phyloP scores from a whole-genome alignment of 2,888 invertebrate genomes.

The Entomobrya proxima region DNA sequence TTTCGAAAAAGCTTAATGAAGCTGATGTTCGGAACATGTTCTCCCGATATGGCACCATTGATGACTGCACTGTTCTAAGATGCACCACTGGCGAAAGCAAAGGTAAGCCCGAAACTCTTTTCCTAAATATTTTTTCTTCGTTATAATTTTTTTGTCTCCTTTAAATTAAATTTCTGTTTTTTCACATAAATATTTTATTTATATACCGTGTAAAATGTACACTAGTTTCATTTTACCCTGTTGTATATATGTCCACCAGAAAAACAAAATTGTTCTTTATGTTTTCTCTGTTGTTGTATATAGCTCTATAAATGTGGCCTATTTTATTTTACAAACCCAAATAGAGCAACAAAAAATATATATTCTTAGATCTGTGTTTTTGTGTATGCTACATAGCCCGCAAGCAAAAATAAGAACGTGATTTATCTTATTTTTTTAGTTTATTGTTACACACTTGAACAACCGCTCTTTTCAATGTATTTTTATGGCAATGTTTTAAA shows the following conservation, averaged over 20 bases:
- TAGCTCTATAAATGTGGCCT: constrained; percentile 41
- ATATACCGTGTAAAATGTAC: neutral
- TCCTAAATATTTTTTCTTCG: neutral
- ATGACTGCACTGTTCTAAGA: constrained; percentile 98
- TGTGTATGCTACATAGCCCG: constrained; percentile 52
- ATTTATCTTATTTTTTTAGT: neutral
- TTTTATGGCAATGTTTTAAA: neutral
- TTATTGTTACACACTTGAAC: constrained; percentile 1
- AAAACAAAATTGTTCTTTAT: neutral
- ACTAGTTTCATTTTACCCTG: neutral
- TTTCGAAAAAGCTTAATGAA: constrained; percentile 96
- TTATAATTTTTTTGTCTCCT: neutral
- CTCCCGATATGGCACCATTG: constrained; percentile 91
- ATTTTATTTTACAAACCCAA: neutral
- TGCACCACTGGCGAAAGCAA: constrained; percentile 94
- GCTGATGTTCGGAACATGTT: constrained; percentile 96
- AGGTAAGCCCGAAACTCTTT: neutral
- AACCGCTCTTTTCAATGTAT: neutral
- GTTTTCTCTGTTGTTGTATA: constrained; percentile 18
- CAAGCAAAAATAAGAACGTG: constrained; percentile 34
- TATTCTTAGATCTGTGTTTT: constrained; percentile 18
- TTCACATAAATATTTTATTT: neutral
- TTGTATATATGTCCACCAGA: neutral
- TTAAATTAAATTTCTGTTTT: neutral
- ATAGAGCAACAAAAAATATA: constrained; percentile 11